These are phyloP conservation scores for Gisinianus flammeolus DNA, from an alignment of 2,888 invertebrate species.

Conservation along the genomic window DNA sequence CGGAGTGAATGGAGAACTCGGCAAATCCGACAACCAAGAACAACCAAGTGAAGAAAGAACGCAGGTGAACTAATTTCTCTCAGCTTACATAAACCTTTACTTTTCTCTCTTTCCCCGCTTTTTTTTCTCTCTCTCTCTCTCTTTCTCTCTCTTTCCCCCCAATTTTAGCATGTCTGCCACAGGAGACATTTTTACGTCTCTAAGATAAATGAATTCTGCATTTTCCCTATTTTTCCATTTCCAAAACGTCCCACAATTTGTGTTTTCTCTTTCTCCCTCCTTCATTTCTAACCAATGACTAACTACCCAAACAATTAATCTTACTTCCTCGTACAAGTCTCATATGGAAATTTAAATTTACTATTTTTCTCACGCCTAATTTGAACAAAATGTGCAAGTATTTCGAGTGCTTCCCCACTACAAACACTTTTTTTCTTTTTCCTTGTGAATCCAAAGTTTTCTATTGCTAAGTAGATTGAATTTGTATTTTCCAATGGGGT, in stretches of 20 bases:
- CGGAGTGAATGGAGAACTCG: no score
- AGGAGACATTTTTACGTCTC: not conserved
- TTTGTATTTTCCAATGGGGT: no score
- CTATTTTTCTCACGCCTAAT: no score
- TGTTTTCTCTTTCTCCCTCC: not conserved
- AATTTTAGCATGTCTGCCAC: not conserved
- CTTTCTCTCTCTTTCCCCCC: not conserved
- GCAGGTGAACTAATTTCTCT: slow-evolving; percentile 34
- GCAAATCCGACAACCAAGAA: not conserved
- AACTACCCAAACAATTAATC: no score
- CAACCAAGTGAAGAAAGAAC: not conserved
- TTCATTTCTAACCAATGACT: no score
- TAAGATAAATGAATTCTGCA: no score
- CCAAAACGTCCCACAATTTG: not conserved
- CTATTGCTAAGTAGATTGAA: no score
- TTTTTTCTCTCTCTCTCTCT: not conserved
- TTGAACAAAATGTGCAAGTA: no score
- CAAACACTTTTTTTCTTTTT: not conserved
- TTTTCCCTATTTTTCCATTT: not conserved
- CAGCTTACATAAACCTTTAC: slow-evolving; percentile 1
- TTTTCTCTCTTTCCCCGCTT: not conserved
- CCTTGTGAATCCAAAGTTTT: no score
- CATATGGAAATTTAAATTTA: no score
- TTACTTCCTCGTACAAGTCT: no score
- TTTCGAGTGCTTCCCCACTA: not conserved